Conservation (phyloP, 2,797 vertebrate genomes). For the Aulostomus chinensis region DNA sequence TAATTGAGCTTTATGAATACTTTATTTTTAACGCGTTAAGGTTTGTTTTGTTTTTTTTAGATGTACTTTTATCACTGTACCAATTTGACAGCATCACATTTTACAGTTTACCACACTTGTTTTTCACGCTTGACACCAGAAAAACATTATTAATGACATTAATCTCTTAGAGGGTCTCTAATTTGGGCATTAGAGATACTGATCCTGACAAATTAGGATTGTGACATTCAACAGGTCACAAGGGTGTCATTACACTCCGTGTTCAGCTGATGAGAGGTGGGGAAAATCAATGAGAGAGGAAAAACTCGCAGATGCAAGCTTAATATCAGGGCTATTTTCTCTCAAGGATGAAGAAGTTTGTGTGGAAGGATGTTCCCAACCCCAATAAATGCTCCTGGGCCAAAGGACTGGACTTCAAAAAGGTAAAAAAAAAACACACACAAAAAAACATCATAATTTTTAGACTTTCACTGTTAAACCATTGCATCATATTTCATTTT, state of each 20-base stretch:
- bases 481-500: no score
- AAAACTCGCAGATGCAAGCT: background rate
- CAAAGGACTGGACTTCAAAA: conserved; percentile 89
- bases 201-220: conserved; percentile 12
- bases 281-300: background rate
- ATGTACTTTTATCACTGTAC: no score
- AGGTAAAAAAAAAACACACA: no score
- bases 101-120: no score
- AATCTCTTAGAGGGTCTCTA: conserved; percentile 11
- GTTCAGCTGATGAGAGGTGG: background rate
- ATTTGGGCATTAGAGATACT: conserved; percentile 16
- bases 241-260: conserved; percentile 41
- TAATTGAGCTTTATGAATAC: no score
- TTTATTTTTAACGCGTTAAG: conserved; percentile 6
- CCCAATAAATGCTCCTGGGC: conserved; percentile 97
- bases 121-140: no score
- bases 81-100: no score
- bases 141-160: conserved; percentile 39
- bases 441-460: no score
- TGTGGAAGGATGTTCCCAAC: conserved; percentile 96
- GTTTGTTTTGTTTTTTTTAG: no score
- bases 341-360: conserved; percentile 89
- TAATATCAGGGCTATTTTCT: conserved; percentile 27
- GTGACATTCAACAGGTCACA: conserved; percentile 54
- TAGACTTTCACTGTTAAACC: no score